These are phyloP conservation scores for Galaxea fascicularis DNA, from an alignment of 92 coral and sea anemone genomes.

Conservation along the genomic window DNA sequence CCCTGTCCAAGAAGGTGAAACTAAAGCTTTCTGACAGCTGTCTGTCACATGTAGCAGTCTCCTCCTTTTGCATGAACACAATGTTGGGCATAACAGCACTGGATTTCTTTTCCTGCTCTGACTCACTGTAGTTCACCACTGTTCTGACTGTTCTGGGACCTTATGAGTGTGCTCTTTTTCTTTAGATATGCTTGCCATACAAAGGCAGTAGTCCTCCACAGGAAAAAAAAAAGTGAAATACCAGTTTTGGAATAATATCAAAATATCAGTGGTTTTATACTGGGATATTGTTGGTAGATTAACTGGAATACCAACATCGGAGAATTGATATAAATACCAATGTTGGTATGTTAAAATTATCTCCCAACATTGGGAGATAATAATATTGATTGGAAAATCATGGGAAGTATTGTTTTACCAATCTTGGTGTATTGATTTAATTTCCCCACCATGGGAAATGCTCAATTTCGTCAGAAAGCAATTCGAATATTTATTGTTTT, in stretches of 20 bases:
- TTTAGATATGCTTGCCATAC: no score
- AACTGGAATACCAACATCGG: constrained; percentile 51
- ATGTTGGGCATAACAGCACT: no score
- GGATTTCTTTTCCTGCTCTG: no score
- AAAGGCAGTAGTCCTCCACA: no score
- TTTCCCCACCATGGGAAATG: constrained; percentile 41
- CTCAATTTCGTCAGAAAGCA: constrained; percentile 26
- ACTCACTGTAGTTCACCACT: no score
- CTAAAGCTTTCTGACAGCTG: no score
- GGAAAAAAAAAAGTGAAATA: constrained; percentile 58
- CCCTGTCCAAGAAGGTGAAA: no score
- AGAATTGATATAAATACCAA: constrained; percentile 55
- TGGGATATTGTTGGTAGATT: constrained; percentile 48
- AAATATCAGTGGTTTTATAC: constrained; percentile 46
- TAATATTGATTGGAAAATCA: constrained; percentile 39
- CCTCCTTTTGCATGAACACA: no score
- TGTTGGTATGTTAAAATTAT: constrained; percentile 46
- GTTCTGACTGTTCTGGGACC: no score
- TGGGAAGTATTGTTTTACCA: constrained; percentile 46
- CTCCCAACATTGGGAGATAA: constrained; percentile 54
- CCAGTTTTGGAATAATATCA: constrained; percentile 47
- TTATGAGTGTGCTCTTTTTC: no score
- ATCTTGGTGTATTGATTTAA: constrained; percentile 27
- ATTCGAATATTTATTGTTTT: constrained; percentile 23
- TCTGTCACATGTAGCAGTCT: no score